Evolutionary conservation across 2,113 vertebrate species (phyloP).

Genomic region (Chamaea fasciata): DNA sequence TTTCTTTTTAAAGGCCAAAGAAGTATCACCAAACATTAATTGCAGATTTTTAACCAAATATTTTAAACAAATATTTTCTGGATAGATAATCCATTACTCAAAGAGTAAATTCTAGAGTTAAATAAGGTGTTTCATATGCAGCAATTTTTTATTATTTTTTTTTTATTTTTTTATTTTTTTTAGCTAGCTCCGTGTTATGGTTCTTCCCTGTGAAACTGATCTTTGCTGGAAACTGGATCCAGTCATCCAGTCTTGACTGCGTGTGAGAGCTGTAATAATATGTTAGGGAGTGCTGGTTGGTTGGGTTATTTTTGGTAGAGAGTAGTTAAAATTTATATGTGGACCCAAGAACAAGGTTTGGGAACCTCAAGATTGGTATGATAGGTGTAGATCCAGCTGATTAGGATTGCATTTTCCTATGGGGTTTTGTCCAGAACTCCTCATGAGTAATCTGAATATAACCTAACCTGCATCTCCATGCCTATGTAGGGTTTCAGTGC

Average conservation of each 20-base stretch:
- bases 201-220: background rate
- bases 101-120: background rate
- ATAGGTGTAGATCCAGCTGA: background rate
- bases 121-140: background rate
- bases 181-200: fast-evolving
- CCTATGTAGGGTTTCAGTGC: background rate
- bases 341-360: background rate
- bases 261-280: background rate
- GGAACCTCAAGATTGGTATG: background rate
- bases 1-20: background rate
- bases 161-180: background rate
- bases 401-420: background rate
- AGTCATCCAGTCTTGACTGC: background rate
- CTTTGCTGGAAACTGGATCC: background rate
- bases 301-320: background rate
- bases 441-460: background rate
- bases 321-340: background rate
- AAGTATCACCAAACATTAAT: background rate
- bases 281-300: fast-evolving
- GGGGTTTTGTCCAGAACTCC: background rate
- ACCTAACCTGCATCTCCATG: background rate
- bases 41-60: fast-evolving
- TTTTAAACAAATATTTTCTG: background rate
- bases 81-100: background rate
- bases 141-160: too few relatives aligned